These are phyloP conservation scores for Sciurus vulgaris DNA, from an alignment of 2,797 vertebrate genomes.

Conservation along the genomic window DNA sequence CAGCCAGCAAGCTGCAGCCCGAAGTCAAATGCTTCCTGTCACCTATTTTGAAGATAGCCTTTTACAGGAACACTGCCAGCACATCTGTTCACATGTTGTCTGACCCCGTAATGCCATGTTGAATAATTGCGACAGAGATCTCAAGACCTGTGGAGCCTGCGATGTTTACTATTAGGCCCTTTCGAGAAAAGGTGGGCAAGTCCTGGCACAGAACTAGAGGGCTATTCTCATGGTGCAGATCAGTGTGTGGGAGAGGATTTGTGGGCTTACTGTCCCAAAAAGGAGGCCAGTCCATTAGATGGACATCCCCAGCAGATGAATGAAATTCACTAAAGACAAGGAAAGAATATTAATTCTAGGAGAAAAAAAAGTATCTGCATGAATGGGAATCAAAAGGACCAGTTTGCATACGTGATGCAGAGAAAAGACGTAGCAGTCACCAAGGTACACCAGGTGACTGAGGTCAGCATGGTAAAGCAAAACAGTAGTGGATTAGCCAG, in stretches of 20 bases:
- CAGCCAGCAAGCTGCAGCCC: no score
- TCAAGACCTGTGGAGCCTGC: background rate
- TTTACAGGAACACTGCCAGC: background rate
- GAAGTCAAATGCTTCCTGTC: background rate
- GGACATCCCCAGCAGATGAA: background rate
- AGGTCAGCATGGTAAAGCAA: no score
- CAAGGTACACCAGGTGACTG: no score
- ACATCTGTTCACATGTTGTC: background rate
- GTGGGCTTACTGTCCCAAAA: background rate
- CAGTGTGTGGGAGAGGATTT: background rate
- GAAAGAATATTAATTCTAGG: background rate
- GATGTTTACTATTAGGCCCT: background rate
- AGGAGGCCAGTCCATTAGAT: background rate
- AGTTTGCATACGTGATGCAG: background rate
- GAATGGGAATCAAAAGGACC: background rate
- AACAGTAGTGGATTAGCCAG: rapidly evolving
- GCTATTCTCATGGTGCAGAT: background rate
- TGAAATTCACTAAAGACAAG: background rate
- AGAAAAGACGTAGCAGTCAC: background rate
- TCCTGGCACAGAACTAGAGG: background rate
- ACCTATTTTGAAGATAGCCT: background rate
- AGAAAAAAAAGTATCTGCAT: background rate
- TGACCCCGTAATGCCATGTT: background rate
- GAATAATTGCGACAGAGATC: background rate
- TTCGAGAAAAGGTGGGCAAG: background rate